Percentiles rank a stretch among this genome's conserved stretches.
Evolutionary conservation across 1,140 invertebrate genomes (phyloP).

Genomic region (Contarinia nasturtii): DNA sequence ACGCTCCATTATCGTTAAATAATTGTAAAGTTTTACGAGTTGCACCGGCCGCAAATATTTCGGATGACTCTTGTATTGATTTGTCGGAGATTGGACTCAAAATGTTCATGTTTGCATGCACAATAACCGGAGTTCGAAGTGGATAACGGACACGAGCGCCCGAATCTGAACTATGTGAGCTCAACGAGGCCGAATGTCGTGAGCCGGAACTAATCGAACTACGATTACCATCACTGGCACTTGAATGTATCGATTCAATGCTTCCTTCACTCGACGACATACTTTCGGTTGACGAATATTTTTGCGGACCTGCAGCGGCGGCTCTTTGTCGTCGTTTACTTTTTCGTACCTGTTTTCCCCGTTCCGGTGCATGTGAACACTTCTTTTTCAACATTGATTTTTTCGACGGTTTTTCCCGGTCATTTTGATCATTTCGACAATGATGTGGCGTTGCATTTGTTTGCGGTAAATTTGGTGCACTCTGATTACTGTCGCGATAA

Average conservation of each 20-base stretch:
- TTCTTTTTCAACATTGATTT: neutral
- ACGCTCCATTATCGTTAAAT: conserved; percentile 56
- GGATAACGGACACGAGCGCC: conserved; percentile 36
- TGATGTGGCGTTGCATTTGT: conserved; percentile 28
- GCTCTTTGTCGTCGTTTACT: conserved; percentile 29
- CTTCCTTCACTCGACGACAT: conserved; percentile 69
- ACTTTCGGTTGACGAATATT: conserved; percentile 68
- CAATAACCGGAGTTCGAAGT: conserved; percentile 38
- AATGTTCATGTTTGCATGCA: conserved; percentile 59
- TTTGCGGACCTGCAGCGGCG: conserved; percentile 27
- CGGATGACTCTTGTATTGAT: conserved; percentile 57
- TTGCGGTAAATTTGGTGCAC: conserved; percentile 50
- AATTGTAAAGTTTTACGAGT: conserved; percentile 57
- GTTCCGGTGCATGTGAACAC: neutral
- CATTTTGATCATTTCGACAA: neutral
- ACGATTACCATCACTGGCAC: conserved; percentile 61
- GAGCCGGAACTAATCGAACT: conserved; percentile 64
- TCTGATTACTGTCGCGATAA: conserved; percentile 50
- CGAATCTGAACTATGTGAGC: conserved; percentile 66
- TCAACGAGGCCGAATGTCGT: conserved; percentile 53
- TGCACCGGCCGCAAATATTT: neutral
- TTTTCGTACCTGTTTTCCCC: neutral
- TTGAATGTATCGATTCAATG: conserved; percentile 64
- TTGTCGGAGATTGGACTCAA: conserved; percentile 78
- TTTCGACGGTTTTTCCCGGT: neutral